A percentile compares a stretch with the other conserved stretches of the same genome.
phyloP scores from a whole-genome alignment of 37 sponge, comb jelly and placozoan genomes.

The Cladorhizidae sp. region DNA sequence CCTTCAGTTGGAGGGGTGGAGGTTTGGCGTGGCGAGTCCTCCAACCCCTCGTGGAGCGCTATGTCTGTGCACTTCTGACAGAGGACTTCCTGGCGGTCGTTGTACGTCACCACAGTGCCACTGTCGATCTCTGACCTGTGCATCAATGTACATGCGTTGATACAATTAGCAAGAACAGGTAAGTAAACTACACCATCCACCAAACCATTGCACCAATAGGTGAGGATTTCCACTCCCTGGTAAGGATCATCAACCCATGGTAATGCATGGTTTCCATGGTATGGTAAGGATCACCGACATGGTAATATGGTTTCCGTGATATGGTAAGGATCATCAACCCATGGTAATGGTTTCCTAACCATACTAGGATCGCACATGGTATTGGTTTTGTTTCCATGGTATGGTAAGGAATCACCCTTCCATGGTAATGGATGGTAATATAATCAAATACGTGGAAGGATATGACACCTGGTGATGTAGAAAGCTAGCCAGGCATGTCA shows the following conservation, averaged over 20 bases:
- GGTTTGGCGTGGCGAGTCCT: neutral
- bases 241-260: neutral
- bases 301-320: neutral
- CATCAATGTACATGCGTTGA: neutral
- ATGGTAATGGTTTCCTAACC: too few species aligned
- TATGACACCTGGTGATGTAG: too few species aligned
- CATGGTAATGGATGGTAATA: too few species aligned
- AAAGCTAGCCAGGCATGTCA: too few species aligned
- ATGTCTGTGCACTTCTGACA: constrained; percentile 74
- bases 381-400: too few species aligned
- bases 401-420: too few species aligned
- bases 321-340: too few species aligned
- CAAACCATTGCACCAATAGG: too few species aligned
- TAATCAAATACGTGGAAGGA: too few species aligned
- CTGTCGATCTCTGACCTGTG: constrained; percentile 55
- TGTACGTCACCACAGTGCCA: constrained; percentile 77
- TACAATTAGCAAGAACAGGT: neutral
- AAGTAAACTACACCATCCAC: too few species aligned
- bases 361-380: too few species aligned
- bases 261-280: neutral
- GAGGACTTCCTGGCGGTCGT: constrained; percentile 68
- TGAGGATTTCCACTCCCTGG: neutral
- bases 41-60: constrained; percentile 23
- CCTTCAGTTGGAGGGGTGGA: neutral
- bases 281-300: neutral